Percentiles rank a stretch among this genome's conserved stretches.
phyloP scores from a whole-genome alignment of 2,888 invertebrate species.

The Megamerina dolium region DNA sequence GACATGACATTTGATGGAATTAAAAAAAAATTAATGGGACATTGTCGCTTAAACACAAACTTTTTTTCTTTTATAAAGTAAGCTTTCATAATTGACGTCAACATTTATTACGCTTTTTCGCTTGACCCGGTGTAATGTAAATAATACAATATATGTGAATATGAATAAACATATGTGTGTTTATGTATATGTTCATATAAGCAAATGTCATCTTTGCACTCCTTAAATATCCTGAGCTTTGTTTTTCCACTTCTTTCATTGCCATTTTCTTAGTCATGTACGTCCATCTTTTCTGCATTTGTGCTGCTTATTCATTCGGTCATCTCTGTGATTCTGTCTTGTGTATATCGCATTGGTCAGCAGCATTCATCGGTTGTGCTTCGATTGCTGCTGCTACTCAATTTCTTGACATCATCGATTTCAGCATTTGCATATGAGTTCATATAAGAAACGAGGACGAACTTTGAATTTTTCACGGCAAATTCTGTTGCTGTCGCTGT shows the following conservation, averaged over 20 bases:
- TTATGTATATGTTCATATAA: not conserved
- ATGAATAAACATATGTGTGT: constrained; percentile 1
- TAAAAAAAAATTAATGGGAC: too few species aligned
- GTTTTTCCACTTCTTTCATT: too few species aligned
- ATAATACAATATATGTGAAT: not conserved
- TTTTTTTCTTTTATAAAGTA: too few species aligned
- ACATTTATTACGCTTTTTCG: too few species aligned
- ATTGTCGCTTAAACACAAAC: too few species aligned
- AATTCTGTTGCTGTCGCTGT: too few species aligned
- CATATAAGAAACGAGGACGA: constrained; percentile 6
- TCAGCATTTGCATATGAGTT: constrained; percentile 14
- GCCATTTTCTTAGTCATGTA: too few species aligned
- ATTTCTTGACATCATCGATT: constrained; percentile 20
- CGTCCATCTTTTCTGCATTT: constrained; percentile 3
- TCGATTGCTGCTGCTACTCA: constrained; percentile 21
- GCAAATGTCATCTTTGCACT: too few species aligned
- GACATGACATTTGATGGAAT: too few species aligned
- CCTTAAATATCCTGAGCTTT: too few species aligned
- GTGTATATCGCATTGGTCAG: constrained; percentile 16
- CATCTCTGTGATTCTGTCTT: constrained; percentile 21
- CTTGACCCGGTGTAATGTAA: too few species aligned
- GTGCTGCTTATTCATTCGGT: constrained; percentile 14
- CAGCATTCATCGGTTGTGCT: constrained; percentile 15
- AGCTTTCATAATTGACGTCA: too few species aligned
- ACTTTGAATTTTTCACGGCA: constrained; percentile 20